phyloP scores from a whole-genome alignment of 2,113 vertebrate genomes.

The Pterocles orientalis region DNA sequence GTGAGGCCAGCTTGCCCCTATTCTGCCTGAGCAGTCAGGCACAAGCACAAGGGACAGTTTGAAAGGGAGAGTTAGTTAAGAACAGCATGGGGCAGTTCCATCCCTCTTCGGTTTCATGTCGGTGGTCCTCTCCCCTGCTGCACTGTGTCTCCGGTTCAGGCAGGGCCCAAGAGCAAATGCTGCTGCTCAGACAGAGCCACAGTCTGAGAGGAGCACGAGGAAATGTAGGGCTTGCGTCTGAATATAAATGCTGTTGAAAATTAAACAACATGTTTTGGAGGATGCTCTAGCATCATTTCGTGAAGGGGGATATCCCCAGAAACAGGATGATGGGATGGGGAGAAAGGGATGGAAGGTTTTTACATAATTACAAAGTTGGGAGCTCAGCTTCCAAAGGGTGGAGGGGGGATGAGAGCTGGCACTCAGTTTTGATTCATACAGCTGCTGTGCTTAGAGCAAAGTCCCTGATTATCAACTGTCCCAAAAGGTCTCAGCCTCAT shows the following conservation, averaged over 20 bases:
- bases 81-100: neutral
- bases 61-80: neutral
- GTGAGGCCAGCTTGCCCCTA: neutral
- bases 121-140: neutral
- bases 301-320: neutral
- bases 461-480: neutral
- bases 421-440: neutral
- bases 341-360: neutral
- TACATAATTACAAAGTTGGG: neutral
- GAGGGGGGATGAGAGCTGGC: neutral
- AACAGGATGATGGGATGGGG: neutral
- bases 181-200: neutral
- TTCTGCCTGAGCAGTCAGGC: conserved; percentile 2
- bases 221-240: neutral
- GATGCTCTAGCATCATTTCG: neutral
- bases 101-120: neutral
- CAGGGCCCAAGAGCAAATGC: neutral
- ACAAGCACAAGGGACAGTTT: neutral
- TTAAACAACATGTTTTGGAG: neutral
- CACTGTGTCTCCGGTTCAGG: neutral
- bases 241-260: neutral
- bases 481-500: neutral
- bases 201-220: neutral
- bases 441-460: neutral
- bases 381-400: neutral